phyloP scores from a whole-genome alignment of 2,888 invertebrate species.

The Platypus cylindrus region DNA sequence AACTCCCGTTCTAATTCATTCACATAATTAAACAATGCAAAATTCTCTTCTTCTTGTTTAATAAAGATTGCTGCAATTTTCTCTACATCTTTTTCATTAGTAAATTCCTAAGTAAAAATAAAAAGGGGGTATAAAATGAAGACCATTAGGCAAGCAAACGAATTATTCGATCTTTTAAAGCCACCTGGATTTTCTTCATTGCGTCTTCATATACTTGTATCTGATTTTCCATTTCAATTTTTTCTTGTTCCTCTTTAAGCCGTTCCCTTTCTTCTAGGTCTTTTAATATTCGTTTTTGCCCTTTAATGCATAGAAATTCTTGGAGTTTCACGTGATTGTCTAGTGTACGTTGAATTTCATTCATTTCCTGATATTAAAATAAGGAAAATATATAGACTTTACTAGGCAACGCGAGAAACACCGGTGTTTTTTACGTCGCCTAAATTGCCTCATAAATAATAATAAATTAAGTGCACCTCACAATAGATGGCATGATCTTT shows the following conservation, averaged over 20 bases:
- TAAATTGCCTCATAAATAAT: neutral
- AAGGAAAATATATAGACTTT: no score
- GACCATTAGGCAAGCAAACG: neutral
- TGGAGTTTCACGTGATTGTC: constrained; percentile 77
- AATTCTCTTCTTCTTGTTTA: constrained; percentile 81
- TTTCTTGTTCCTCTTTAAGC: constrained; percentile 53
- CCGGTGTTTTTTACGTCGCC: neutral
- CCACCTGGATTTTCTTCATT: constrained; percentile 55
- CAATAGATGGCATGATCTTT: constrained; percentile 55
- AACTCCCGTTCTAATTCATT: constrained; percentile 80
- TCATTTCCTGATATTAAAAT: constrained; percentile 54
- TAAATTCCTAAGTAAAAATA: constrained; percentile 35
- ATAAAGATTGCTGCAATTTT: constrained; percentile 61
- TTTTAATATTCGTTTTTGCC: constrained; percentile 60
- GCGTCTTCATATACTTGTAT: constrained; percentile 64
- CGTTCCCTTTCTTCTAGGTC: constrained; percentile 63
- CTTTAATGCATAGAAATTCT: constrained; percentile 74
- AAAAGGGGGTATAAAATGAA: neutral
- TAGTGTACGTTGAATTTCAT: constrained; percentile 71
- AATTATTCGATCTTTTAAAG: neutral
- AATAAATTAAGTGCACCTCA: no score
- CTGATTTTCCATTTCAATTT: constrained; percentile 55
- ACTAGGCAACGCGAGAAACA: neutral
- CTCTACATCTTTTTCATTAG: constrained; percentile 46
- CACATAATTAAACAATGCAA: constrained; percentile 82